Evolutionary conservation across 2,797 vertebrate genomes (phyloP).

Genomic region (Artibeus lituratus): DNA sequence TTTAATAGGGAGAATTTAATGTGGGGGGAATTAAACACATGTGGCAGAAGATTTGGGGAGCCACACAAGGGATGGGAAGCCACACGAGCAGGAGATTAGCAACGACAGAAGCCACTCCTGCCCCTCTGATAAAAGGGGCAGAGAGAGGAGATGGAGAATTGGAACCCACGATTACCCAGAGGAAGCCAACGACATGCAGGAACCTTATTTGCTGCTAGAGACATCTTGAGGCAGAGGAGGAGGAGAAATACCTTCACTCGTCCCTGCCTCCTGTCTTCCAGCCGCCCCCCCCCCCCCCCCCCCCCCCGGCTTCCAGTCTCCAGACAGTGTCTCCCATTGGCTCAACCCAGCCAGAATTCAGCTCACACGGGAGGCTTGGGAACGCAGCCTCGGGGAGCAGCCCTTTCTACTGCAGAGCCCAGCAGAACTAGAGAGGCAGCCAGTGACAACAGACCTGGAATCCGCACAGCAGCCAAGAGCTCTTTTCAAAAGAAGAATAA

Average conservation of each 20-base stretch:
- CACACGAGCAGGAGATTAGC: background rate
- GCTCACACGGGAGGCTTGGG: background rate
- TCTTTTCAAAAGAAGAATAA: background rate
- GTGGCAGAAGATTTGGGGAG: background rate
- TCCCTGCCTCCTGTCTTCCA: background rate
- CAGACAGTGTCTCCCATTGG: background rate
- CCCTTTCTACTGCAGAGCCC: background rate
- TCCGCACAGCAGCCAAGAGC: background rate
- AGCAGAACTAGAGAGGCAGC: background rate
- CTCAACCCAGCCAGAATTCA: background rate
- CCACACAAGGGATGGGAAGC: background rate
- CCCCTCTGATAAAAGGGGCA: background rate
- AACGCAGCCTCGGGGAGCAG: background rate
- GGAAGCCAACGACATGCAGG: background rate
- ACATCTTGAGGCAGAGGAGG: background rate
- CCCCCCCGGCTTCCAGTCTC: background rate
- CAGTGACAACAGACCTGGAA: background rate
- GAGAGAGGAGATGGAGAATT: background rate
- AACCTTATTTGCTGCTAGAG: background rate
- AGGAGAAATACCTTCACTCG: background rate
- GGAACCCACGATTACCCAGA: background rate
- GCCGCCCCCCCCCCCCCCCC: no score
- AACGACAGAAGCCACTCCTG: background rate
- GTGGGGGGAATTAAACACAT: background rate
- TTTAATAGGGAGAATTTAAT: background rate